These are phyloP conservation scores for Lanius ludovicianus DNA, from an alignment of 2,113 vertebrate genomes.

Conservation along the genomic window DNA sequence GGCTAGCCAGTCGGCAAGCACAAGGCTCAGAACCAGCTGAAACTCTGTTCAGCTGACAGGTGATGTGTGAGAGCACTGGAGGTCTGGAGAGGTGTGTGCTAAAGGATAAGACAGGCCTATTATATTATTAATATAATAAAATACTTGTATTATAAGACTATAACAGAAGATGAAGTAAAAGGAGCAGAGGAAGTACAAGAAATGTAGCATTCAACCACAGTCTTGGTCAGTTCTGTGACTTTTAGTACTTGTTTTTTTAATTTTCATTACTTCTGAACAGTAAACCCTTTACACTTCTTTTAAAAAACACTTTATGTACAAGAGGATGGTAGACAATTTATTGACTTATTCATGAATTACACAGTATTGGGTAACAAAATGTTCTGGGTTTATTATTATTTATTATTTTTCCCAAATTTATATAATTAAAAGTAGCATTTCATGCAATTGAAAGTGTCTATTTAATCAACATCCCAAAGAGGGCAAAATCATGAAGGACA, in stretches of 20 bases:
- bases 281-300: not conserved
- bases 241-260: not conserved
- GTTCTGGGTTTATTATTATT: not conserved
- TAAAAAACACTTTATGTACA: not conserved
- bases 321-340: not conserved
- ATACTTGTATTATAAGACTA: no score
- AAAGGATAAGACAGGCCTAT: not conserved
- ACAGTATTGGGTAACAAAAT: not conserved
- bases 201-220: not conserved
- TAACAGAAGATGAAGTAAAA: not conserved
- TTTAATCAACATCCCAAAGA: not conserved
- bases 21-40: not conserved
- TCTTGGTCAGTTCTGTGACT: not conserved
- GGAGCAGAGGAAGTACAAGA: not conserved
- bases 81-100: not conserved
- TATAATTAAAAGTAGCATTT: not conserved
- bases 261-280: not conserved
- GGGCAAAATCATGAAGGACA: not conserved
- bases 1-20: constrained; percentile 4
- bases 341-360: not conserved
- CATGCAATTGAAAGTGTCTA: not conserved
- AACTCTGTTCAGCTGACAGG: not conserved
- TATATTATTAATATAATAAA: no score
- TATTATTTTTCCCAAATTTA: not conserved
- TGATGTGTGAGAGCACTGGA: not conserved